These are phyloP conservation scores for Mesocentrotus franciscanus DNA, from an alignment of 53 echinoderm and acorn worm species.

Conservation along the genomic window DNA sequence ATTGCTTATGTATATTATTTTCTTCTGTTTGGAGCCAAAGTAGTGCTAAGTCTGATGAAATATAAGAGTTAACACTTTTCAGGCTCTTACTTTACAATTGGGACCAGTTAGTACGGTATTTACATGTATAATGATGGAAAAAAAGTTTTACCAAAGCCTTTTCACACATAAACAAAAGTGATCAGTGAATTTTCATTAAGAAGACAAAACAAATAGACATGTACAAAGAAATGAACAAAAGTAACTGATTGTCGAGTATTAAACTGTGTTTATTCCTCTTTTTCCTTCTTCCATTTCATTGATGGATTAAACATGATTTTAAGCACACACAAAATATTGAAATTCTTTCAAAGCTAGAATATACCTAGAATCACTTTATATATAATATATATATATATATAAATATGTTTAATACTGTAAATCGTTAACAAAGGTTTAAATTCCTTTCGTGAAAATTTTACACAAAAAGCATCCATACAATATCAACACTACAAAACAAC, in stretches of 20 bases:
- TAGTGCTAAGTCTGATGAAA: no score
- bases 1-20: no score
- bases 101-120: no score
- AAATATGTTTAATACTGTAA: conserved; percentile 27
- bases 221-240: not conserved
- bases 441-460: not conserved
- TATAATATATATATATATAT: not conserved
- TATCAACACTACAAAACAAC: not conserved
- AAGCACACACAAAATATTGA: not conserved
- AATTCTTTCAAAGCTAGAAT: not conserved
- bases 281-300: not conserved
- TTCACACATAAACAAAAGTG: not conserved
- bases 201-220: not conserved
- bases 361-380: not conserved
- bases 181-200: not conserved
- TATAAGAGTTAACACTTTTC: no score
- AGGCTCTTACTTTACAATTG: no score
- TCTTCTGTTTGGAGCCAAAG: no score
- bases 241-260: not conserved
- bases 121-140: no score
- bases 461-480: not conserved
- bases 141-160: not conserved
- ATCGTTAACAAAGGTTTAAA: not conserved
- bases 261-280: not conserved
- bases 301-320: not conserved